A percentile compares a stretch with the other conserved stretches of the same genome.
These are phyloP conservation scores for Ovis canadensis DNA, from an alignment of 2,113 vertebrate species.

Conservation along the genomic window DNA sequence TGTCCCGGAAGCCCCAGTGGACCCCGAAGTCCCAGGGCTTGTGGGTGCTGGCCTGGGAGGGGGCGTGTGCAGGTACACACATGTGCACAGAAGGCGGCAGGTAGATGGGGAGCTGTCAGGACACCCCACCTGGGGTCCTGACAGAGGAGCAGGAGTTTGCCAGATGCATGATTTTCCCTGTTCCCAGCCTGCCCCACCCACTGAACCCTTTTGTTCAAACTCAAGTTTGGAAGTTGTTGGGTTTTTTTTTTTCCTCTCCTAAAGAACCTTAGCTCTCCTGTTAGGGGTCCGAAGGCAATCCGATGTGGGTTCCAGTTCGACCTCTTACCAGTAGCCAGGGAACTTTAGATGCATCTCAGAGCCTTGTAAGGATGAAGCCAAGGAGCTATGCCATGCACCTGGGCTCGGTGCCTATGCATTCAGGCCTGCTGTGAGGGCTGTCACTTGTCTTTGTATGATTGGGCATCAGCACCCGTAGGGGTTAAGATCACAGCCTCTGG, in stretches of 20 bases:
- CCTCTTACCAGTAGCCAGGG: neutral
- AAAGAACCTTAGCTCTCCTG: neutral
- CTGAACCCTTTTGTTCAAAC: neutral
- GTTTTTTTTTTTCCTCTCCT: neutral
- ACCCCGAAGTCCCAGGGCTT: neutral
- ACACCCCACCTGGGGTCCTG: neutral
- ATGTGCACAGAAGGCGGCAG: neutral
- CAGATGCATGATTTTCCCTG: neutral
- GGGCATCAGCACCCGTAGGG: fast-evolving
- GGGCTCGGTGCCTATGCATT: neutral
- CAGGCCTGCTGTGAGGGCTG: neutral
- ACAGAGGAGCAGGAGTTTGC: neutral
- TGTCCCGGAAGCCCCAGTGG: neutral
- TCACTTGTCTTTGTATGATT: neutral
- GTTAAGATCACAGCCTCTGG: neutral
- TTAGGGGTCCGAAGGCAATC: neutral
- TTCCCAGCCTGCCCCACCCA: neutral
- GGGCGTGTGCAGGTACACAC: neutral
- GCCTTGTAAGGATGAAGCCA: neutral
- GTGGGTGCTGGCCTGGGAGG: neutral
- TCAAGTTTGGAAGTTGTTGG: neutral
- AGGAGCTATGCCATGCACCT: neutral
- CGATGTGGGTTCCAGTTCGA: neutral
- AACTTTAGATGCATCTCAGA: neutral
- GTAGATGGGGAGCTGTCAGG: no score